Base-by-base conservation (phyloP, 2,113 vertebrate genomes). In the Chauna torquata region DNA sequence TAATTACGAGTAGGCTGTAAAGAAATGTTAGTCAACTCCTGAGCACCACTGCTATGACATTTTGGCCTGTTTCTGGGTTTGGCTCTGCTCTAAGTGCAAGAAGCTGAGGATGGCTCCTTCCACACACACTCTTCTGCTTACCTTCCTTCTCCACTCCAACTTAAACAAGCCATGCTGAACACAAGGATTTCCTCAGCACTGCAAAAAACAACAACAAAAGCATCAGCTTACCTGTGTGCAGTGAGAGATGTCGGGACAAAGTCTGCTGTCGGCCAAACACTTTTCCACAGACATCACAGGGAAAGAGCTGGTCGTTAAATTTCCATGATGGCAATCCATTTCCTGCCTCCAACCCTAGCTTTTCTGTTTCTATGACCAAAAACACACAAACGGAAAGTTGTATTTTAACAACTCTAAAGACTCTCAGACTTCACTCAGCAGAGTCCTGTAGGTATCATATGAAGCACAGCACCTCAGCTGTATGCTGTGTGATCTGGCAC, bases 261-360 rank as follows among this genome's bases (percentile, higher is more conserved):
- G 99, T 99, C 98, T 99, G 99, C 97, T 99, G 99, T 80, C 99
- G 98, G 66, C 99, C 99, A 61, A 99, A 99, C 93, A 99, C 99
- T 97, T 99, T 99, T 85, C 99, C 99, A 95, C 99, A 99, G 85
- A 99, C 98, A 1, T 99, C 98, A 90, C 99, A 99, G 71, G 99
- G 99, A 96, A 99, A 99, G 96, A 99, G 99, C 97, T 99, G 99
- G 86, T 99, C 99, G 0, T 97, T 99, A 81, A 99, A 98, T 88
- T 99, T 99, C 99, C 99, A 99, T 71, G 98, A 98, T 15, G 99
- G 96, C 61, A 99, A 98, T 91, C 99, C 99, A 11, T 99, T 99
- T 95, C 99, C 99, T 57, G 98, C 98, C 96, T 99, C 99, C 59
- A 98, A 97, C 42, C 98, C 98, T 36, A 98, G 97, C 96, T 99